These are phyloP conservation scores for Chloroclysta siterata DNA, from an alignment of 2,888 invertebrate species.

Conservation along the genomic window DNA sequence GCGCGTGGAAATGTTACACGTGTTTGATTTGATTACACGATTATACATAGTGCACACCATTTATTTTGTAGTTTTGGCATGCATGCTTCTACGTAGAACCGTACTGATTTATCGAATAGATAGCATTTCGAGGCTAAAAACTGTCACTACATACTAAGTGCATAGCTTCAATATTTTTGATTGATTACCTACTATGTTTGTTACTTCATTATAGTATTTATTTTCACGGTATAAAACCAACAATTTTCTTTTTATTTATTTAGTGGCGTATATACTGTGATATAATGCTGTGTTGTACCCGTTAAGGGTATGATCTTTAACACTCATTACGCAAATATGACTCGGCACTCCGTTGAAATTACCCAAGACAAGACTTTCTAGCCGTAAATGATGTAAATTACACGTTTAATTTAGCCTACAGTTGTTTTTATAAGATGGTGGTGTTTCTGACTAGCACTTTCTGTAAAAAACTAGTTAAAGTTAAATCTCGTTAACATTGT, in stretches of 20 bases:
- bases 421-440: background rate
- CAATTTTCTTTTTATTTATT: no score
- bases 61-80: constrained; percentile 30
- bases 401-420: constrained; percentile 7
- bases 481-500: background rate
- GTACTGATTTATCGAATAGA: constrained; percentile 19
- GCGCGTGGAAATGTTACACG: constrained; percentile 33
- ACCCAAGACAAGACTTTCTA: background rate
- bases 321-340: constrained; percentile 15
- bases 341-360: background rate
- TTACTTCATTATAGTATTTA: no score
- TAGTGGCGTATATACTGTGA: background rate
- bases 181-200: background rate
- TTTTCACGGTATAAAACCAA: no score
- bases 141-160: background rate
- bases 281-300: background rate
- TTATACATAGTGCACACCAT: constrained; percentile 22
- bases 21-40: constrained; percentile 33
- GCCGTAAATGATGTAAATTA: constrained; percentile 8
- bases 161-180: background rate
- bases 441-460: background rate
- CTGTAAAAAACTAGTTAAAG: background rate
- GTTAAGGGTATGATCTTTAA: constrained; percentile 1
- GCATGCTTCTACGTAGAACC: constrained; percentile 21
- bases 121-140: constrained; percentile 4